Evolutionary conservation across 2,888 invertebrate genomes (phyloP), one percentile per base, ranked within the genome.

Genomic region (Agrilus biguttatus): DNA sequence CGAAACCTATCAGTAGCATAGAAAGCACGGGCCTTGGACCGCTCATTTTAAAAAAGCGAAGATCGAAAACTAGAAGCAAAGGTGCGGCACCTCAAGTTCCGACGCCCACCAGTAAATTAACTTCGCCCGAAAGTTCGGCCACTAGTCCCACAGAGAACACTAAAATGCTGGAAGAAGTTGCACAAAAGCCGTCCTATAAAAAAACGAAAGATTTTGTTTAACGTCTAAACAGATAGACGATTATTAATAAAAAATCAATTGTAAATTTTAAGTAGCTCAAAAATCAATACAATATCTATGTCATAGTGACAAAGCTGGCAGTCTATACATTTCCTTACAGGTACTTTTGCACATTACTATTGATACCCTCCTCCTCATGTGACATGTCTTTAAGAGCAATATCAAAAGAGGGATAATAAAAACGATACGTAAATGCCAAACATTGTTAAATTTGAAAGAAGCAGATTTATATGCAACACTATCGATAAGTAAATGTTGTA

Each of bases 101-200:
- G 8, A 59, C 60, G 23, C 59, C 60, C 13, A 51, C 53, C 14
- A 55, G 61, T 34, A 64, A 62, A 48, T 47, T 55, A 6, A 57
- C 61, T 28, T 63, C 65, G 21, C 65, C 65, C 12, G 66, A 65
- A 45, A 66, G 66, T 51, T 65, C 67, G 45, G 66, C 69, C 12
- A 67, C 70, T 49, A 72, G 72, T 42, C 67, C 75, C n/a, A 74
- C 75, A 49, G 73, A 73, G 55, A 71, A 71, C 14, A 71, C 72
- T 46, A 70, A 69, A 54, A 70, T 71, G 70, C 58, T 71, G 50
- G 68, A 60, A 37, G 63, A 69, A 48, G 53, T 60, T 14, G 58
- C 57, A 50, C 63, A 61, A 49, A 62, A 62, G 53, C 63, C 66
- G 61, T 64, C 67, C 61, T 62, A 62, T 47, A 56, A 65, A 53